These are phyloP conservation scores for Netelia virgata DNA, from an alignment of 2,888 invertebrate species.

Conservation along the genomic window DNA sequence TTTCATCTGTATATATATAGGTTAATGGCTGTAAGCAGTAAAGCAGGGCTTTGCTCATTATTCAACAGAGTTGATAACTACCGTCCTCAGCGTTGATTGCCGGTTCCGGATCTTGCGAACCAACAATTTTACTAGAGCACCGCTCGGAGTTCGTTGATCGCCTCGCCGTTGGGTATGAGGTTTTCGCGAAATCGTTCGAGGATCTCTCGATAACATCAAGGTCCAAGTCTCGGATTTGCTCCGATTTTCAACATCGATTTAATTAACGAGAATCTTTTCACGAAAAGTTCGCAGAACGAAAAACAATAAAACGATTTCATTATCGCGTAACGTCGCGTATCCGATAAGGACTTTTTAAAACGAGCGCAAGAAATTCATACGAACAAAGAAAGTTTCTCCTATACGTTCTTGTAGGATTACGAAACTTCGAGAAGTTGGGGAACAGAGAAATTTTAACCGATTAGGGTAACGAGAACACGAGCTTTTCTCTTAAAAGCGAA, in stretches of 20 bases:
- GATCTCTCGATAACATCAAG: not conserved
- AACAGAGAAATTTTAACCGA: not conserved
- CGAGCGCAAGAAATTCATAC: not conserved
- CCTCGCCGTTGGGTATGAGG: not conserved
- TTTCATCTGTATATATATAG: not conserved
- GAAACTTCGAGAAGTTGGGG: not conserved
- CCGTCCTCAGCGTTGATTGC: slow-evolving; percentile 59
- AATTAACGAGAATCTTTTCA: not conserved
- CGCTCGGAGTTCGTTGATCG: not conserved
- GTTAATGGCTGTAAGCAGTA: not conserved
- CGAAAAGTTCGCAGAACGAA: not conserved
- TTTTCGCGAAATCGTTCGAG: too few relatives aligned
- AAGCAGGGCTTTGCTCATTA: slow-evolving; percentile 57
- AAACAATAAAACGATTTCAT: slow-evolving; percentile 38
- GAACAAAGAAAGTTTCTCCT: not conserved
- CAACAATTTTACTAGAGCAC: slow-evolving; percentile 63
- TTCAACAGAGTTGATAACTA: slow-evolving; percentile 65
- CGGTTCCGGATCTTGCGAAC: slow-evolving; percentile 58
- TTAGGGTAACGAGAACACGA: not conserved
- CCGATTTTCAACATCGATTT: too few relatives aligned
- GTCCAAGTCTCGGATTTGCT: not conserved
- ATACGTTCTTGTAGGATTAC: not conserved
- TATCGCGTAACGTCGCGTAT: slow-evolving; percentile 79
- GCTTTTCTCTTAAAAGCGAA: not conserved
- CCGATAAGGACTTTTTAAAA: slow-evolving; percentile 10